Evolutionary conservation across 1,140 invertebrate genomes (phyloP), one percentile per base, ranked within the genome.

Genomic region (Pectinophora gossypiella): DNA sequence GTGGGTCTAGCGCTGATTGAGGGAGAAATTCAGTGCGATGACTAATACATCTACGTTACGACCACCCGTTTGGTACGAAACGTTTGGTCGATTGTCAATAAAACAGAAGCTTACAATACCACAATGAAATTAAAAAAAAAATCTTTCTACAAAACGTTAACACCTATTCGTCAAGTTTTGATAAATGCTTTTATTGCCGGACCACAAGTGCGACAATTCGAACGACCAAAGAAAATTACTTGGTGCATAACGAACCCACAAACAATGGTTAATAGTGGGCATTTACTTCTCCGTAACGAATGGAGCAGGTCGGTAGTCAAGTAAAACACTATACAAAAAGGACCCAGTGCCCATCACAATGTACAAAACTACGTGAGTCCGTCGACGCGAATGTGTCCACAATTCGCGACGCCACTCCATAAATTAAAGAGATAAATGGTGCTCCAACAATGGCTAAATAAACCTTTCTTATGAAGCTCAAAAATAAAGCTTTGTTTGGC

Each of bases 361-460:
- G 61, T 54, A 61, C 36, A 22, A 52, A 56, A 61, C 58, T 52
- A 46, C 15, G 61, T 59, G 52, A 54, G 64, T 49, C 60, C 54
- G 61, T 48, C 47, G 49, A 40, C 61, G 69, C 77, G 77, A 82
- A 80, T 80, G 83, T 80, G 76, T 78, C 72, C 59, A 61, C 65
- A 59, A 82, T 84, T 79, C 68, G 75, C 65, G 59, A 75, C 78
- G 76, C 72, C 75, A 56, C 64, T 56, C 71, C 73, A 84, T 84
- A 85, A 85, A 84, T 85, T 82, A 75, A 70, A 68, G 69, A 82
- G 80, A 85, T 85, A 85, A 84, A 85, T 85, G 80, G 80, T 68
- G 42, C 58, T 54, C 65, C 66, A 76, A 85, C 80, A 85, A 85
- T 84, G 72, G 80, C 59, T 72, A 75, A 84, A 83, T 84, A 82